Conservation (phyloP, 1,140 invertebrate genomes). For the Bombus huntii region DNA sequence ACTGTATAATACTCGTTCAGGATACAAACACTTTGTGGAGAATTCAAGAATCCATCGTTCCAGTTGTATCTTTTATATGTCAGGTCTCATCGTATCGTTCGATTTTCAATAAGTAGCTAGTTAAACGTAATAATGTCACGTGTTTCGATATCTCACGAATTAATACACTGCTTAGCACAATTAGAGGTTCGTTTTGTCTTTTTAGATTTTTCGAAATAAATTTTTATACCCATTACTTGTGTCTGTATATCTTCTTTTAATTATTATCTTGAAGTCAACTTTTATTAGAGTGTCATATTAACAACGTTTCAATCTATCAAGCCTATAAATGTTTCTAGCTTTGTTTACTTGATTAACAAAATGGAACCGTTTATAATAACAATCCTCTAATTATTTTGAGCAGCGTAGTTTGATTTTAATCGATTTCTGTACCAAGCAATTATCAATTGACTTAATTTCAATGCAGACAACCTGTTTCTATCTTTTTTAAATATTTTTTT, state of each 20-base stretch:
- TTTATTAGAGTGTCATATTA: too few species aligned
- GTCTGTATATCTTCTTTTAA: not conserved
- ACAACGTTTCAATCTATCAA: not conserved
- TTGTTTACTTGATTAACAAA: not conserved
- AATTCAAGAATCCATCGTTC: not conserved
- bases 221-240: not conserved
- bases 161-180: not conserved
- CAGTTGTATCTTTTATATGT: not conserved
- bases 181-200: not conserved
- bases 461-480: too few species aligned
- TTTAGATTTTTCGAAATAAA: not conserved
- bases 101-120: not conserved
- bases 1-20: slow-evolving; percentile 36
- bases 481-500: too few species aligned
- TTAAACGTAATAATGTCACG: not conserved
- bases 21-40: not conserved
- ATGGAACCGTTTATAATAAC: too few species aligned
- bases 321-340: not conserved
- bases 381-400: too few species aligned
- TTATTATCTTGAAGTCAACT: not conserved
- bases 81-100: not conserved
- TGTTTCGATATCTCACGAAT: not conserved
- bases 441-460: too few species aligned
- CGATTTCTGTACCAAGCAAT: too few species aligned
- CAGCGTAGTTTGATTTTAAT: too few species aligned